Evolutionary conservation across 2,113 vertebrate genomes (phyloP).

Genomic region (Pterophyllum scalare): DNA sequence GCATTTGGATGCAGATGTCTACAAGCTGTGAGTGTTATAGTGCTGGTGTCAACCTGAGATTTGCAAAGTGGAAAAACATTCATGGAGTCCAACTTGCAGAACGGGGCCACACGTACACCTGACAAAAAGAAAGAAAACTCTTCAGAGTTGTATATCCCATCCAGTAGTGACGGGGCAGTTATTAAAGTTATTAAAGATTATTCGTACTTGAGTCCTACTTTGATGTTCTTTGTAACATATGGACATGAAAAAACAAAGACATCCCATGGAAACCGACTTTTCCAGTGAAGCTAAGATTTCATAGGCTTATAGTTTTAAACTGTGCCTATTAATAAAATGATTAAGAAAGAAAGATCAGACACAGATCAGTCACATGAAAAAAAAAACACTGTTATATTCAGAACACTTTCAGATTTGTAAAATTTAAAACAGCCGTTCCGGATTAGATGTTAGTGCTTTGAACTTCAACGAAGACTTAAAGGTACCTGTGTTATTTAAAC

Average conservation of each 20-base stretch:
- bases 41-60: slow-evolving; percentile 12
- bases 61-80: slow-evolving; percentile 27
- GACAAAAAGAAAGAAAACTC: background rate
- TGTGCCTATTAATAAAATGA: no score
- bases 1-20: slow-evolving; percentile 49
- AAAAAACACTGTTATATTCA: no score
- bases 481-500: no score
- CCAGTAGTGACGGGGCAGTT: slow-evolving; percentile 17
- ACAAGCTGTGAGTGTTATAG: slow-evolving; percentile 32
- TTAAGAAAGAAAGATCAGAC: background rate
- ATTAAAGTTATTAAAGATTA: background rate
- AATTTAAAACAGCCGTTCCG: no score
- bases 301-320: no score
- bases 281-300: background rate
- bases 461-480: no score
- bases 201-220: background rate
- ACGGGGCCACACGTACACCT: background rate
- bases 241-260: background rate
- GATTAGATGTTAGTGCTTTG: no score
- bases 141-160: slow-evolving; percentile 18
- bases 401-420: no score
- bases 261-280: background rate
- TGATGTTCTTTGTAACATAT: background rate
- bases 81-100: slow-evolving; percentile 12
- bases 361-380: no score